Evolutionary conservation across 2,113 vertebrate species (phyloP), one percentile per base, ranked within the genome.

Genomic region (Tinamus guttatus): DNA sequence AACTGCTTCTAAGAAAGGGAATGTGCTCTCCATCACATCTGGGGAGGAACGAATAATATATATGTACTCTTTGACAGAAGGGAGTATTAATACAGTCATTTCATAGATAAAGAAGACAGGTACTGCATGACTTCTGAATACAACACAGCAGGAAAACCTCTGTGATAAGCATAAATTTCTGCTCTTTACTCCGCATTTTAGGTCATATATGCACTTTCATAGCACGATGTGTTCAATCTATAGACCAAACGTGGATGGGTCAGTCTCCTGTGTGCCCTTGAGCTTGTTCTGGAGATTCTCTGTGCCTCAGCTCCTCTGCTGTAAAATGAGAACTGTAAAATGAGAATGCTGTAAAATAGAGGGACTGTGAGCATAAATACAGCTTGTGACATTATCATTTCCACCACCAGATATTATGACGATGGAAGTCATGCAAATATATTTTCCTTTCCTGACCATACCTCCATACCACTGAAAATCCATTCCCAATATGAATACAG

Each of bases 61-160:
- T 32, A 60, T 49, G 52, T 68, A 78, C 60, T 81, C 85, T 90
- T 93, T 93, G 85, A 93, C 93, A 87, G 85, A 93, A 87, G 70
- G 84, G 71, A 34, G 77, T 73, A 36, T 47, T 81, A 90, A 87
- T 81, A 58, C 56, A 93, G 87, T 47, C 52, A 36, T 64, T 93
- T 90, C 86, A 75, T 74, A 65, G 76, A 85, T 86, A 75, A 93
- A 91, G 79, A 96, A 38, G 38, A 85, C n/a, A 89, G 11, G 74
- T 83, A 95, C 75, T 93, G 81, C 52, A 91, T 78, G 63, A 80
- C 59, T 73, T 7, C 18, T 83, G 15, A 40, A 38, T 68, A 88
- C 67, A 77, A 70, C 17, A 43, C 19, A 78, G 64, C 36, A 70
- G 51, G 24, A 78, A 89, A 85, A 95, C 32, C 79, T 83, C 41